Evolutionary conservation across 2,888 invertebrate species (phyloP), one percentile per base, ranked within the genome.

Genomic region (Schizotus pectinicornis): DNA sequence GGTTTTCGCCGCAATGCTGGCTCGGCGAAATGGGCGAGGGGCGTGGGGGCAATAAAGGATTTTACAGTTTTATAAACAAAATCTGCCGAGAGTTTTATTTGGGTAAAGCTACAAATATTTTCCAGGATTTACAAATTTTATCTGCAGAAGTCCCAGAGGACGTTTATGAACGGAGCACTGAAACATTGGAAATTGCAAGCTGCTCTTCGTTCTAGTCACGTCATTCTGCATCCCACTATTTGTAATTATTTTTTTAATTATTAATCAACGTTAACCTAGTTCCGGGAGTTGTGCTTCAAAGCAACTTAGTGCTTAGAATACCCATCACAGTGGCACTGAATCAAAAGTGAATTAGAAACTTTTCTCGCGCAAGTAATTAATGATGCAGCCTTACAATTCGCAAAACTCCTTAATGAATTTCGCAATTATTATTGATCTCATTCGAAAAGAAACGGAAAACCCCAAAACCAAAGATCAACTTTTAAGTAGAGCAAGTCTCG

Each of bases 31-130:
- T 9, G 35, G 42, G 42, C 42, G 42, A 30, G 52, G 33, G 42
- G 12, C 52, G 22, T 33, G 52, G 13, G 52, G 52, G 52, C 32
- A 52, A 31, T 43, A 52, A 52, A 52, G 52, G 43, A 43, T 52
- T 50, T 52, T 41, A 37, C 52, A 52, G 52, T 42, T 30, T 43
- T 52, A 52, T 52, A 52, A 52, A 52, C 43, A 52, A 50, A 41
- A 50, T n/a, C 50, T 41, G 34, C 33, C 9, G 50, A 42, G 50
- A 50, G 34, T 50, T 50, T 49, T 50, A 50, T 50, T 50, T 50
- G 33, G 41, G 32, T 12, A 33, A 8, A 38, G 22, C 30, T 9
- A 32, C 31, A 52, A 52, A 50, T 50, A 50, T 50, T 42, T 42
- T 41, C 41, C 39, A 32, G 50, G 33, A 41, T 39, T 42, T 35